A percentile compares a stretch with the other conserved stretches of the same genome.
phyloP scores from a whole-genome alignment of 2,113 vertebrate species.

The Equus przewalskii region DNA sequence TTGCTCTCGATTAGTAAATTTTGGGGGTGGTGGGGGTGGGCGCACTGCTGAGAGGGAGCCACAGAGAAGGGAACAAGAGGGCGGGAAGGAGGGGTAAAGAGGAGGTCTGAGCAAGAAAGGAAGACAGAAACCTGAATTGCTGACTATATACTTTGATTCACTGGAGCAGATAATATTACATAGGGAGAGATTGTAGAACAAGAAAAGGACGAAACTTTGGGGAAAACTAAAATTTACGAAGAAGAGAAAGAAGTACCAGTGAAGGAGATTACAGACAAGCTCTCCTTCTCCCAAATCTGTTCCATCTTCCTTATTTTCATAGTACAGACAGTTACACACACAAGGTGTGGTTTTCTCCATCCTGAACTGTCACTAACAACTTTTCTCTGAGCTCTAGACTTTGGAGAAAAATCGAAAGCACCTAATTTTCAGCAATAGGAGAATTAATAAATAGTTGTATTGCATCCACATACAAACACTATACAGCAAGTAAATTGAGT shows the following conservation, averaged over 20 bases:
- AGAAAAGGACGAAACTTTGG: not conserved
- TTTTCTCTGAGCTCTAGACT: not conserved
- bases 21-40: too few relatives aligned
- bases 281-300: not conserved
- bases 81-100: not conserved
- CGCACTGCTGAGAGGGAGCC: not conserved
- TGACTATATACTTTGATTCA: not conserved
- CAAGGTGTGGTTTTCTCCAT: not conserved
- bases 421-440: not conserved
- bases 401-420: constrained; percentile 1
- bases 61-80: not conserved
- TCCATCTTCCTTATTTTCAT: not conserved
- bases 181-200: not conserved
- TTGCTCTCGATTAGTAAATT: not conserved
- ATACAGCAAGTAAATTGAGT: not conserved
- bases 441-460: not conserved
- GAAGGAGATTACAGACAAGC: not conserved
- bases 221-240: not conserved
- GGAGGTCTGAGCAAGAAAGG: not conserved
- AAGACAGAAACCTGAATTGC: not conserved
- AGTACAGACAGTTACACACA: not conserved
- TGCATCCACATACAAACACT: not conserved
- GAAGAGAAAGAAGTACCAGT: not conserved
- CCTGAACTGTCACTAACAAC: not conserved
- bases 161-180: not conserved